These are phyloP conservation scores for Digitonthophagus gazella DNA, from an alignment of 2,888 invertebrate species.

Conservation along the genomic window DNA sequence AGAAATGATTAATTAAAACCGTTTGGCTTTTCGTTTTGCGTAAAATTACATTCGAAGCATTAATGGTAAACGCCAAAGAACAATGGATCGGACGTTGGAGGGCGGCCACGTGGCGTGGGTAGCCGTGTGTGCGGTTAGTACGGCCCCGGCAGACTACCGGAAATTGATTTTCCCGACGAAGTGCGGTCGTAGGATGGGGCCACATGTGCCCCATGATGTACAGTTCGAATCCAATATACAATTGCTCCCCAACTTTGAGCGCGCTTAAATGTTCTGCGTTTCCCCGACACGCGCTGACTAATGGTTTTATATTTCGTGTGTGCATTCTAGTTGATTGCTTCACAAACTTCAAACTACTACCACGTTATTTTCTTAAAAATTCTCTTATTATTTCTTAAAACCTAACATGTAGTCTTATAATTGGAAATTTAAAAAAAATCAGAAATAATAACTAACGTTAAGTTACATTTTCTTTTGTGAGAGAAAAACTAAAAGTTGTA, in stretches of 20 bases:
- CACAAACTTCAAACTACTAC: neutral
- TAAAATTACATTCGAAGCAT: constrained; percentile 18
- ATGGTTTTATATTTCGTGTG: neutral
- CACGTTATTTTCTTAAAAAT: too few relatives aligned
- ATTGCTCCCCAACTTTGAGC: constrained; percentile 21
- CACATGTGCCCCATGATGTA: constrained; percentile 42
- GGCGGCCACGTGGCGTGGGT: constrained; percentile 35
- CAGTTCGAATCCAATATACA: constrained; percentile 39
- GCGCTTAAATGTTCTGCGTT: constrained; percentile 9
- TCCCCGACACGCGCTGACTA: neutral
- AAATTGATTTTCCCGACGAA: constrained; percentile 46
- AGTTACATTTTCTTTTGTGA: too few relatives aligned
- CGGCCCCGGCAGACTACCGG: constrained; percentile 41
- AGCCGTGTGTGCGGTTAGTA: constrained; percentile 26
- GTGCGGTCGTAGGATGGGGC: constrained; percentile 40
- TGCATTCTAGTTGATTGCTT: neutral
- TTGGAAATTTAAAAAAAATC: too few relatives aligned
- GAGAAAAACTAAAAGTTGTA: too few relatives aligned
- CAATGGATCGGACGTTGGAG: constrained; percentile 26
- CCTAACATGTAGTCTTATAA: too few relatives aligned
- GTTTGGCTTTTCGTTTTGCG: too few relatives aligned
- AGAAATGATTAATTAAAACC: too few relatives aligned
- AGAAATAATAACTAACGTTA: too few relatives aligned
- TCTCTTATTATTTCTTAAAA: too few relatives aligned
- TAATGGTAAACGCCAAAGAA: constrained; percentile 20